phyloP scores from a whole-genome alignment of 1,140 invertebrate species.

The Tigriopus japonicus region DNA sequence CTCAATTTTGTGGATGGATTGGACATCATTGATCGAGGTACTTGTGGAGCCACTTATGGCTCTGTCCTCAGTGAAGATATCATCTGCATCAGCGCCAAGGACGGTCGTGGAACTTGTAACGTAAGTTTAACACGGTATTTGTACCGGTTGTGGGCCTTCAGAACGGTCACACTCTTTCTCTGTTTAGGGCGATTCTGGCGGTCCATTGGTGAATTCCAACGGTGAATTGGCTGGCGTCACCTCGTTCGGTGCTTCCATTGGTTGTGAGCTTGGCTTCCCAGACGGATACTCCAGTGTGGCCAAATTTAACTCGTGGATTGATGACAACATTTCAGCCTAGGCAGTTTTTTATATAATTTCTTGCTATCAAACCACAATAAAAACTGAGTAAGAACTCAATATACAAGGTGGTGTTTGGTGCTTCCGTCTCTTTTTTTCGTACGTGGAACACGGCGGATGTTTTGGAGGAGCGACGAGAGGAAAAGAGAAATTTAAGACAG shows the following conservation, averaged over 20 bases:
- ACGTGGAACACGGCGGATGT: too few species aligned
- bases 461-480: too few species aligned
- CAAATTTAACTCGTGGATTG: too few species aligned
- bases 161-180: neutral
- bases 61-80: constrained; percentile 12
- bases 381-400: too few species aligned
- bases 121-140: neutral
- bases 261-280: neutral
- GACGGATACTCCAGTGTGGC: too few species aligned
- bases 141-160: neutral
- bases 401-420: too few species aligned
- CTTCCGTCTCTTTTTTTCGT: too few species aligned
- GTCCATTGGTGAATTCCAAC: neutral
- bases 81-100: constrained; percentile 12
- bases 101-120: constrained; percentile 12
- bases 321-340: too few species aligned
- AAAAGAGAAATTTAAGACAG: too few species aligned
- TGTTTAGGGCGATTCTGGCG: neutral
- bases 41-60: constrained; percentile 4
- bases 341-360: too few species aligned
- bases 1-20: constrained; percentile 1
- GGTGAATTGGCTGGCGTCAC: neutral
- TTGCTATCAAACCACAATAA: too few species aligned
- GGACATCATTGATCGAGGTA: constrained; percentile 9
- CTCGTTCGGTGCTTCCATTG: neutral